Base-by-base conservation (phyloP, 1,140 invertebrate species). In the Tetramorium simillimum region DNA sequence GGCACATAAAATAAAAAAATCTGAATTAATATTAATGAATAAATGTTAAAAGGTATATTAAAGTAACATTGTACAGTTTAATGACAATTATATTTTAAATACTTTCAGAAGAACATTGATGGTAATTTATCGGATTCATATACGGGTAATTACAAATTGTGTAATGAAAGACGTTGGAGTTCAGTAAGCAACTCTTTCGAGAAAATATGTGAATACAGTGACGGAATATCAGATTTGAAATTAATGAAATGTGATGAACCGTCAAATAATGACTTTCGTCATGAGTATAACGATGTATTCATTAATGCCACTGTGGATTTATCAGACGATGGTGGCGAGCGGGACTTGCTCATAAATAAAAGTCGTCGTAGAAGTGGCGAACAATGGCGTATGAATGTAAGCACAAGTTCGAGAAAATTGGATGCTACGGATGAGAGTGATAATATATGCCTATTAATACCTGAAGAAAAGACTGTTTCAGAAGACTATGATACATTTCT, bases 221-320 rank as follows among this genome's bases (percentile, higher is more conserved):
- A 92, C 53, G 85, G 85, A 56, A 92, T 92, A 12, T 86, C 85
- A 0, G 88, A 92, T 7, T 56, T 92, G 0, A 73, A 49, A 40
- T 86, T 90, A 72, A 80, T 85, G 18, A 92, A 88, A 90, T 87
- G 62, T 67, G 89, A 78, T n/a, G 75, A 92, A 90, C 63, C 72
- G 51, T 88, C 87, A 7, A 88, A 89, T 86, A 53, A 72, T 9
- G 85, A 89, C 14, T 84, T 91, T 33, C 85, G 85, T 5, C 88
- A 90, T 65, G 85, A 91, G 14, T 92, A 91, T 16, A 92, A 94
- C 12, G 89, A 92, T 85, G 60, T 94, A 9, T 94, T 94, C 65
- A 88, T 93, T 77, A 92, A 95, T 10, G 94, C 94, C 1, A 92
- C 94, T 62, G 86, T 95, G 6, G 95, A 95, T 88, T 90, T 95